A percentile compares a stretch with the other conserved stretches of the same genome.
Evolutionary conservation across 1,140 invertebrate species (phyloP).

Genomic region (Drosophila micromelanica): DNA sequence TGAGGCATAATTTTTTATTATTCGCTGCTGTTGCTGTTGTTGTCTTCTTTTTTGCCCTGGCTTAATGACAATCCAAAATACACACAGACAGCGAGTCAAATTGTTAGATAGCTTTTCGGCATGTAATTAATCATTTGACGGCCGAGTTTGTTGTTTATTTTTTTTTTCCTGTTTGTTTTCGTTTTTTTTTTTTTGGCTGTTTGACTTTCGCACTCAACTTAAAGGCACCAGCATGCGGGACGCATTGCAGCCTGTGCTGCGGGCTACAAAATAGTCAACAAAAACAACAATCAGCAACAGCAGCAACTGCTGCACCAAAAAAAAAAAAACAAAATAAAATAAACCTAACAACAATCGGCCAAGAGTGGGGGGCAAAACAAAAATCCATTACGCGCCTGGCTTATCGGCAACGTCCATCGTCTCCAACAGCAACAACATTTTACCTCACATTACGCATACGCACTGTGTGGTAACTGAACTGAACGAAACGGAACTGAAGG

Average conservation of each 20-base stretch:
- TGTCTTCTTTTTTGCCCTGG: conserved; percentile 40
- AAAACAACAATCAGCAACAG: conserved; percentile 19
- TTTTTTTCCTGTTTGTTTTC: background rate
- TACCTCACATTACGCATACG: conserved; percentile 70
- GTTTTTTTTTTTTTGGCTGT: conserved; percentile 17
- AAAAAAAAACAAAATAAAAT: background rate
- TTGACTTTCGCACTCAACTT: conserved; percentile 23
- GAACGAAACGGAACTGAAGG: conserved; percentile 14
- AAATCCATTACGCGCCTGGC: conserved; percentile 66
- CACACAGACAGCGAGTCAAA: conserved; percentile 65
- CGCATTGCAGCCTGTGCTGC: conserved; percentile 63
- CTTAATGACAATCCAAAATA: conserved; percentile 74
- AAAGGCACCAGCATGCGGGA: conserved; percentile 51
- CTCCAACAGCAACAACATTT: conserved; percentile 47
- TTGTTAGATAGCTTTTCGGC: conserved; percentile 82
- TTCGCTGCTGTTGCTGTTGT: conserved; percentile 33
- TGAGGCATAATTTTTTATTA: conserved; percentile 83
- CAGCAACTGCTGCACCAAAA: conserved; percentile 10
- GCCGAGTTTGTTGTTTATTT: conserved; percentile 21
- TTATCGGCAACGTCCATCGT: conserved; percentile 61
- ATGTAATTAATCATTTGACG: conserved; percentile 81
- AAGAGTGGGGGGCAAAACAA: conserved; percentile 21
- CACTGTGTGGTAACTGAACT: conserved; percentile 29
- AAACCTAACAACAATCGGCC: conserved; percentile 24
- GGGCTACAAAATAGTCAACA: conserved; percentile 49